A percentile compares a stretch with the other conserved stretches of the same genome.
Conservation (phyloP, 2,888 invertebrate species). For the Acleris laterana region DNA sequence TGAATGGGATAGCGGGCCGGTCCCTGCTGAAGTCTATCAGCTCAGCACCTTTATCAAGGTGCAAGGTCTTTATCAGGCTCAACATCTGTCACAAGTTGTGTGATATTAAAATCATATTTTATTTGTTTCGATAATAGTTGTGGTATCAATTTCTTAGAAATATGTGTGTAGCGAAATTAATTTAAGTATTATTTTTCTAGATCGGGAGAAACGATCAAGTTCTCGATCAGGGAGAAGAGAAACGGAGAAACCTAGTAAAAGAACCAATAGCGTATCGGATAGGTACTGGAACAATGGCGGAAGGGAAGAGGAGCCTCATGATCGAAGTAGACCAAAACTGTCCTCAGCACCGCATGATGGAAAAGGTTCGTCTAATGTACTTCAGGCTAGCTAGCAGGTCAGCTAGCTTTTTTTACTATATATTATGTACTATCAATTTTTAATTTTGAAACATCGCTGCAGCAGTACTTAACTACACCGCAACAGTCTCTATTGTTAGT, state of each 20-base stretch:
- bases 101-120: no score
- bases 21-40: no score
- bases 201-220: constrained; percentile 75
- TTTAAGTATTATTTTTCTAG: constrained; percentile 45
- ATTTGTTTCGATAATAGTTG: no score
- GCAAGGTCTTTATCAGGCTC: no score
- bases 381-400: no score
- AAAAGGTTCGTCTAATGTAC: constrained; percentile 55
- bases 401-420: not conserved
- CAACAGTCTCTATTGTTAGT: no score
- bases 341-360: constrained; percentile 62
- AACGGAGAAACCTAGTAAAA: constrained; percentile 69
- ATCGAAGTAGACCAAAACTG: constrained; percentile 71
- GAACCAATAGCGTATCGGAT: constrained; percentile 68
- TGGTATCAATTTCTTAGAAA: no score
- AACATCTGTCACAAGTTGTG: no score
- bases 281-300: constrained; percentile 71
- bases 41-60: no score
- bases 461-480: no score
- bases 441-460: no score
- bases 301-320: constrained; percentile 68
- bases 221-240: constrained; percentile 74
- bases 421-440: not conserved
- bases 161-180: not conserved
- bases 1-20: no score